Evolutionary conservation across 2,888 invertebrate species (phyloP).

Genomic region (Synergus japonicus): DNA sequence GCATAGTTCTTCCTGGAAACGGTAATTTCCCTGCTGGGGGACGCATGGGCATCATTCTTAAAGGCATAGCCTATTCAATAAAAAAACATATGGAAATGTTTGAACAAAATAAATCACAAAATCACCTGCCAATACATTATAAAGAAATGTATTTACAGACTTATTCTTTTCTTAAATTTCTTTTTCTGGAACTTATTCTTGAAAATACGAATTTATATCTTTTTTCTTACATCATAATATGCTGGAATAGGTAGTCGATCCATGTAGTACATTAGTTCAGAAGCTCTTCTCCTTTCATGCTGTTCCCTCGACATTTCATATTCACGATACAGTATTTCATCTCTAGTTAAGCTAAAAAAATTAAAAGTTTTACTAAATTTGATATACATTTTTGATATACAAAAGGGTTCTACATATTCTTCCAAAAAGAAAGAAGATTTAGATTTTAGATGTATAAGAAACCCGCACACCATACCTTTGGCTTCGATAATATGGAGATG

Average conservation of each 20-base stretch:
- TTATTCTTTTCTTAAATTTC: too few species aligned
- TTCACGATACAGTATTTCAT: background rate
- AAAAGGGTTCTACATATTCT: background rate
- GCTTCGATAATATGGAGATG: background rate
- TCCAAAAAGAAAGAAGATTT: background rate
- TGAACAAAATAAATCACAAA: background rate
- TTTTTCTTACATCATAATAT: slow-evolving; percentile 8
- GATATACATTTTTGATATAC: background rate
- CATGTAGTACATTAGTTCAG: background rate
- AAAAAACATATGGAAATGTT: background rate
- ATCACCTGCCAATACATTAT: background rate
- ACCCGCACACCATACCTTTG: background rate
- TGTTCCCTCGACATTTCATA: background rate
- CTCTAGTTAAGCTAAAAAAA: background rate
- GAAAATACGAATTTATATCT: background rate
- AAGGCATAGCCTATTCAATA: background rate
- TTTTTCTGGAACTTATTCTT: background rate
- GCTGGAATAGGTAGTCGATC: background rate
- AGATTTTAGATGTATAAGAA: background rate
- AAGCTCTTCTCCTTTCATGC: background rate
- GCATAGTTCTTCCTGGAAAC: background rate
- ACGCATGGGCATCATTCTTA: background rate
- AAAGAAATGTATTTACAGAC: background rate
- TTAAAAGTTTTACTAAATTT: background rate
- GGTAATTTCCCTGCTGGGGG: background rate